These are phyloP conservation scores for Lampropteryx suffumata DNA, from an alignment of 2,888 invertebrate genomes.

Conservation along the genomic window DNA sequence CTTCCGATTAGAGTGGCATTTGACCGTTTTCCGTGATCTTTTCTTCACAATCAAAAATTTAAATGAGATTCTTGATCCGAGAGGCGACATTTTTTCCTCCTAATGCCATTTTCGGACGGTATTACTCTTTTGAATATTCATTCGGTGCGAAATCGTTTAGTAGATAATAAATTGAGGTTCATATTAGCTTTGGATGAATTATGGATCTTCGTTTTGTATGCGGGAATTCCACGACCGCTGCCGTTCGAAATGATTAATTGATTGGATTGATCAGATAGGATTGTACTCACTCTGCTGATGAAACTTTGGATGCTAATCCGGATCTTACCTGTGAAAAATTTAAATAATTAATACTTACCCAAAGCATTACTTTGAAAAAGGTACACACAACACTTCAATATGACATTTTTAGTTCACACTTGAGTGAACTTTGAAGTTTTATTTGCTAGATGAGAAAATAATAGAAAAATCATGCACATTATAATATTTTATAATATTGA, in stretches of 20 bases:
- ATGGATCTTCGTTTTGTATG: constrained; percentile 65
- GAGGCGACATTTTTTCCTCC: constrained; percentile 63
- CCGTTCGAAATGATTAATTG: constrained; percentile 55
- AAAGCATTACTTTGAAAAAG: too few species aligned
- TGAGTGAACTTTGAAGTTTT: too few species aligned
- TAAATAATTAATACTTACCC: too few species aligned
- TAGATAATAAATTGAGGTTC: constrained; percentile 79
- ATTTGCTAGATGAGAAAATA: too few species aligned
- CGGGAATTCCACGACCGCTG: constrained; percentile 53
- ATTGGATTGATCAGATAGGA: constrained; percentile 29
- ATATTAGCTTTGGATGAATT: constrained; percentile 73
- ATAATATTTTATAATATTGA: too few species aligned
- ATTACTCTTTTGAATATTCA: constrained; percentile 80
- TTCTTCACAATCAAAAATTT: constrained; percentile 77
- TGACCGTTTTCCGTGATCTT: constrained; percentile 46
- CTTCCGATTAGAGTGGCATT: constrained; percentile 61
- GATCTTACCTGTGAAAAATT: constrained; percentile 41
- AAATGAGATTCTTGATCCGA: constrained; percentile 70
- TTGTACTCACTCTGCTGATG: constrained; percentile 7
- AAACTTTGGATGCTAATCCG: constrained; percentile 1
- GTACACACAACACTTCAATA: too few species aligned
- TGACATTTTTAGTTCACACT: too few species aligned
- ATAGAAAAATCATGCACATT: too few species aligned
- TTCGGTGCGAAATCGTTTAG: constrained; percentile 77
- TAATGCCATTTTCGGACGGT: constrained; percentile 73